Evolutionary conservation across 2,797 vertebrate species (phyloP), one percentile per base, ranked within the genome.

Genomic region (Buceros bicornis): DNA sequence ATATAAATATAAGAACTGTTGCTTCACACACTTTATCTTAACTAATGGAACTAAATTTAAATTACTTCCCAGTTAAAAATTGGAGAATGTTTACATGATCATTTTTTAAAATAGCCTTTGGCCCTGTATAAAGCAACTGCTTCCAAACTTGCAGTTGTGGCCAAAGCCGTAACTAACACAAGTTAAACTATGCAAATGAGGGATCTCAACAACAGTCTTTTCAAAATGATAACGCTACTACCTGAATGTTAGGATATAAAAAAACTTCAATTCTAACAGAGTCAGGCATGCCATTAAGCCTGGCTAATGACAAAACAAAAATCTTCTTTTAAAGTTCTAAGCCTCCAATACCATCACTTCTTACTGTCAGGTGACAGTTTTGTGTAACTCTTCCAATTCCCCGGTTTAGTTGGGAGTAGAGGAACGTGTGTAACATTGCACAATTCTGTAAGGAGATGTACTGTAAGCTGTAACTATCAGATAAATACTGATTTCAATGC

Each of bases 11-110:
- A 40, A 40, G 37, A 40, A 12, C 37, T 40, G 37, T 40, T 40
- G 37, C 37, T 40, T 40, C 37, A 40, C 37, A 12, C 37, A 40
- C 37, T 40, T 81, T 70, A 35, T 42, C 31, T 50, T 58, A 53
- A 35, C 13, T 22, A 90, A 78, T 6, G 29, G 28, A 74, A 26
- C 6, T 54, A 72, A 51, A 67, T 72, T 15, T 35, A 48, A 62
- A 8, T 91, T 26, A 31, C 42, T 10, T 80, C 5, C 24, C 10
- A 53, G 20, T 61, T 72, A 16, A 93, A 86, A 69, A 53, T 1
- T 31, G 7, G 17, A 51, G 4, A 56, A 72, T 0, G 0, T 6
- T 43, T 15, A 40, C 22, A 16, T 26, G 35, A 45, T 20, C 1
- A 26, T 43, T 78, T 43, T 78, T 43, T 69, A 67, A 40, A 73